A percentile compares a stretch with the other conserved stretches of the same genome.
Evolutionary conservation across 2,888 invertebrate species (phyloP).

Genomic region (Eupeodes latifasciatus): DNA sequence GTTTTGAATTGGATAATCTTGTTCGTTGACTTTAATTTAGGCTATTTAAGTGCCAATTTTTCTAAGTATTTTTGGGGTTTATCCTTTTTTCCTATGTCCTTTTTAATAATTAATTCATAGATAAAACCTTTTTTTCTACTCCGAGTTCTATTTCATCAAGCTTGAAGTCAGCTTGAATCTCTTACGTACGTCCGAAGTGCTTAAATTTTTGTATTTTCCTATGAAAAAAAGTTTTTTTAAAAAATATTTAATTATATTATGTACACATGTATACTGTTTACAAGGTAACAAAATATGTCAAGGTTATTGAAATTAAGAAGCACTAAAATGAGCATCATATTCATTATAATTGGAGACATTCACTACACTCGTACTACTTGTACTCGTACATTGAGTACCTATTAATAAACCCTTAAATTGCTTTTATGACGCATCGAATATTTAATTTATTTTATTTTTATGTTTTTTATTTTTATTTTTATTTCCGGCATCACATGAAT

Average conservation of each 20-base stretch:
- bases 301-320: neutral
- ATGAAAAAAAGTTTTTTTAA: neutral
- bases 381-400: no score
- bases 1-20: constrained; percentile 9
- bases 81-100: neutral
- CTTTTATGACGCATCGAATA: neutral
- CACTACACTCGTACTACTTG: no score
- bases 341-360: neutral
- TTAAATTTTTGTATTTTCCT: neutral
- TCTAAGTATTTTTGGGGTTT: neutral
- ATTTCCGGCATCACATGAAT: neutral
- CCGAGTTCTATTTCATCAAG: neutral
- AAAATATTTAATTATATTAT: neutral
- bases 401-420: constrained; percentile 2
- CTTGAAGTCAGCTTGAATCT: neutral
- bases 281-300: neutral
- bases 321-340: neutral
- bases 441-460: neutral
- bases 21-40: neutral
- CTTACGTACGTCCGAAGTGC: neutral
- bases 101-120: constrained; percentile 1
- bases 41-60: constrained; percentile 6
- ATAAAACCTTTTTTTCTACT: neutral
- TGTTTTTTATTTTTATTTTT: neutral
- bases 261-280: no score